phyloP scores from a whole-genome alignment of 2,113 vertebrate genomes.

The Pomatorhinus ruficollis region DNA sequence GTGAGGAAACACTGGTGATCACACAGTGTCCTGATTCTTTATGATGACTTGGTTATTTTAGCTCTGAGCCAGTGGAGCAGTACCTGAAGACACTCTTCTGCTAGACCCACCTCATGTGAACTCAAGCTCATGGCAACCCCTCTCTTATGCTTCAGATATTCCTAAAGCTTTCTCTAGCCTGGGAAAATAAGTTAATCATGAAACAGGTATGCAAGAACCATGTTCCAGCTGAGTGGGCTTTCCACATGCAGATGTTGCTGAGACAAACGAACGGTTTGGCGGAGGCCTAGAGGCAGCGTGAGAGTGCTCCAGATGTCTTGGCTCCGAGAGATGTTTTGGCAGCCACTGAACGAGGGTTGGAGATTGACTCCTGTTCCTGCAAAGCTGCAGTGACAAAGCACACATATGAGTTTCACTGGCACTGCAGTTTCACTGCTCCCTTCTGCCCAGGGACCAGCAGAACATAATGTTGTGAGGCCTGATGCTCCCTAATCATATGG shows the following conservation, averaged over 20 bases:
- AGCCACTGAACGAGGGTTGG: not conserved
- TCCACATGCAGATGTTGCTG: not conserved
- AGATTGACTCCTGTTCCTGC: not conserved
- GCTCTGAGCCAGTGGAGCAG: not conserved
- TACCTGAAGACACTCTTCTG: not conserved
- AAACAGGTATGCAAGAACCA: not conserved
- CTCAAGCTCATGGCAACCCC: not conserved
- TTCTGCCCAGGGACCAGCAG: not conserved
- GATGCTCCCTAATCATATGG: fast-evolving
- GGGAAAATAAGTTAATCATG: not conserved
- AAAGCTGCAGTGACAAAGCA: not conserved
- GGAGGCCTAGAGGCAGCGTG: not conserved
- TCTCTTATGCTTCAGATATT: not conserved
- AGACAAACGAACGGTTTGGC: not conserved
- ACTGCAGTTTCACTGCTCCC: not conserved
- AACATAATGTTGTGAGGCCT: fast-evolving
- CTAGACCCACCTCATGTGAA: not conserved
- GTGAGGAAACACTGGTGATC: not conserved
- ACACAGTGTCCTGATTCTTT: not conserved
- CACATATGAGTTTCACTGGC: fast-evolving
- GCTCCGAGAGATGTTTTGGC: not conserved
- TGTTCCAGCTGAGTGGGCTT: not conserved
- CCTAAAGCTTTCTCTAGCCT: not conserved
- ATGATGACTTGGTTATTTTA: not conserved
- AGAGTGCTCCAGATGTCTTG: not conserved